These are phyloP conservation scores for Uria aalge DNA, from an alignment of 2,113 vertebrate species.

Conservation along the genomic window DNA sequence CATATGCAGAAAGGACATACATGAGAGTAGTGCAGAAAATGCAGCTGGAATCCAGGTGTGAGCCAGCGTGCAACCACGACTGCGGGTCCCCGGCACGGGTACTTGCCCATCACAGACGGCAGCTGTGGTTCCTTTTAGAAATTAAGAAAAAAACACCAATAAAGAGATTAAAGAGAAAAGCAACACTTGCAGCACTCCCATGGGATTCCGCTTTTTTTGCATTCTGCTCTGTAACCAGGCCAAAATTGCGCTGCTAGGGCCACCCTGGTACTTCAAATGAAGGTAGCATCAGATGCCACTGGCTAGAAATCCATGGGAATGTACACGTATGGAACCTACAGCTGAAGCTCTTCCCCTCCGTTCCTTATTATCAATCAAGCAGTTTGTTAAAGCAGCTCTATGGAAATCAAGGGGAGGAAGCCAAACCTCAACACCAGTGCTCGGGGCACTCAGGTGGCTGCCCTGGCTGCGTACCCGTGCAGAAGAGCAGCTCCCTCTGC, in stretches of 20 bases:
- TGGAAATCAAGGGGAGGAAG: background rate
- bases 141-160: background rate
- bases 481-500: background rate
- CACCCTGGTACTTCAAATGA: background rate
- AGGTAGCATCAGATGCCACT: background rate
- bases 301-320: background rate
- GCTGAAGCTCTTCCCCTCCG: background rate
- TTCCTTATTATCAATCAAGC: background rate
- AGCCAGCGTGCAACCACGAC: background rate
- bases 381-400: background rate
- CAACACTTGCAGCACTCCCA: background rate
- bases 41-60: background rate
- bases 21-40: background rate
- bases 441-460: background rate
- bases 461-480: background rate
- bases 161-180: background rate
- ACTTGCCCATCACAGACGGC: background rate
- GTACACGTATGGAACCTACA: background rate
- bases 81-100: fast-evolving
- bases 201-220: background rate
- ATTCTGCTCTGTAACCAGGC: background rate
- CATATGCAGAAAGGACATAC: background rate
- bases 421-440: background rate
- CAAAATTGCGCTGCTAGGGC: background rate
- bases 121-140: background rate